Conservation (phyloP, 2,888 invertebrate species). For the Calliopum simillimum region DNA sequence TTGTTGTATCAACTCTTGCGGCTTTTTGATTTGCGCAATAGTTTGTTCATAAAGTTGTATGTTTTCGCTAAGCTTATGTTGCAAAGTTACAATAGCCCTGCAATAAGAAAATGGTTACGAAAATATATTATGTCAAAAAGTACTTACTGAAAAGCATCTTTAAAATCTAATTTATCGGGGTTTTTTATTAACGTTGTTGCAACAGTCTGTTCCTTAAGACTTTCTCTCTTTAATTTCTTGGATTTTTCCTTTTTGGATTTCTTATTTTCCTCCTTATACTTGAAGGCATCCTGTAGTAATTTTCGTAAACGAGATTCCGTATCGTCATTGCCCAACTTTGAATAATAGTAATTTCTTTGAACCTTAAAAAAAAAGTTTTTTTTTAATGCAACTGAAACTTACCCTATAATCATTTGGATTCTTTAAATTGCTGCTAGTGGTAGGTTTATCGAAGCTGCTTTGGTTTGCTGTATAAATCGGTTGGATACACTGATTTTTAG, state of each 20-base stretch:
- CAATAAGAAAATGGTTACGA: constrained; percentile 29
- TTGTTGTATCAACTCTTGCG: constrained; percentile 42
- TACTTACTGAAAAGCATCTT: constrained; percentile 76
- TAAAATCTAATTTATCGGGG: constrained; percentile 75
- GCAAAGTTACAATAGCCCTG: constrained; percentile 54
- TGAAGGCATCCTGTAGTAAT: constrained; percentile 84
- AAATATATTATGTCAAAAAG: neutral
- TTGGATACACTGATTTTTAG: constrained; percentile 74
- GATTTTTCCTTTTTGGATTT: constrained; percentile 73
- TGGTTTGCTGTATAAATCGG: constrained; percentile 69
- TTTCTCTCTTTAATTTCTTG: constrained; percentile 68
- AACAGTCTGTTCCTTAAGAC: constrained; percentile 69
- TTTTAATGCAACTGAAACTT: neutral
- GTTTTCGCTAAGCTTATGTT: constrained; percentile 53
- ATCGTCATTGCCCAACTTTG: constrained; percentile 77
- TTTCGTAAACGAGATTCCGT: constrained; percentile 88
- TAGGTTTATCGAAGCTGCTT: constrained; percentile 41
- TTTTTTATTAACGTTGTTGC: constrained; percentile 56
- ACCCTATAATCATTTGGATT: constrained; percentile 47
- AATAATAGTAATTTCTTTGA: constrained; percentile 49
- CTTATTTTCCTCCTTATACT: constrained; percentile 75
- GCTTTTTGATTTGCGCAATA: constrained; percentile 60
- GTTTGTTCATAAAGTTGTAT: constrained; percentile 57
- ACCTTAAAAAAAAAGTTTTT: neutral
- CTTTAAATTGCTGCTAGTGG: constrained; percentile 5